Evolutionary conservation across 2,113 vertebrate species (phyloP).

Genomic region (Thryonomys swinderianus): DNA sequence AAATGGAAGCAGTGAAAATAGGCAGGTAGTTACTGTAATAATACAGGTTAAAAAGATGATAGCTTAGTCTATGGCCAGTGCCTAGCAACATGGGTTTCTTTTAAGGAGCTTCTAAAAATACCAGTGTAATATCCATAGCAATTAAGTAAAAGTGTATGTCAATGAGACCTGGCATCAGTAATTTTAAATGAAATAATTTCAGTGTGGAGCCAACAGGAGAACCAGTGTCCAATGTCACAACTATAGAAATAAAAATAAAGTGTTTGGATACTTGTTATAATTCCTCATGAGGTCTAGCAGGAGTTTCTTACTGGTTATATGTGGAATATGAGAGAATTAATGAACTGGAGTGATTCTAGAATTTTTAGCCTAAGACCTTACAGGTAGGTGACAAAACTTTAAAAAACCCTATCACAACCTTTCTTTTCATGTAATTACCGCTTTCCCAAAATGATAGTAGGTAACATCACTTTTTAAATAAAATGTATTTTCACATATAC

Average conservation of each 20-base stretch:
- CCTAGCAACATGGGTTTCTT: background rate
- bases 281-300: background rate
- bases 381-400: background rate
- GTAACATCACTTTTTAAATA: background rate
- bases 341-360: background rate
- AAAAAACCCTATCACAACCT: background rate
- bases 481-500: background rate
- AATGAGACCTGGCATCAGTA: background rate
- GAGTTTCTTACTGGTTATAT: background rate
- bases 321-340: background rate
- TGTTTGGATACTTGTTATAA: background rate
- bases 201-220: background rate
- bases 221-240: background rate
- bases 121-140: background rate
- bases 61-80: background rate
- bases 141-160: background rate
- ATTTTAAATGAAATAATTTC: background rate
- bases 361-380: background rate
- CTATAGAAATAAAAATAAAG: background rate
- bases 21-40: background rate
- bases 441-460: background rate
- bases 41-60: background rate
- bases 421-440: background rate
- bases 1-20: background rate
- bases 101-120: background rate